Conservation (phyloP, 2,797 vertebrate genomes). For the Syngnathus acus region DNA sequence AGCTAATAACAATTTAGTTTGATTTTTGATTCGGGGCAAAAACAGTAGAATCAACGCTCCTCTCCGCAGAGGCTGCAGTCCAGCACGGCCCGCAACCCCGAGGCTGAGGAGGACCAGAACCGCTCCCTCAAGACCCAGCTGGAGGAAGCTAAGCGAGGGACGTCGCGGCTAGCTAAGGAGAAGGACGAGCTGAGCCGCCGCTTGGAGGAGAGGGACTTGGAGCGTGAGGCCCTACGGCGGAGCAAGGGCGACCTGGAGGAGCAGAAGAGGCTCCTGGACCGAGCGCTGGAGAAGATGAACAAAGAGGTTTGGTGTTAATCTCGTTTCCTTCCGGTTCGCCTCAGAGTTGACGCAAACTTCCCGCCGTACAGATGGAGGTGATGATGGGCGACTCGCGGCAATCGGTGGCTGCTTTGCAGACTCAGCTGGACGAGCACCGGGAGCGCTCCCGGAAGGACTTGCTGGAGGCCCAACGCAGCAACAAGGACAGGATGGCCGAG, state of each 20-base stretch:
- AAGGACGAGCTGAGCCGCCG: constrained; percentile 71
- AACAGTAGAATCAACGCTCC: too few relatives aligned
- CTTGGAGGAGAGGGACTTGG: constrained; percentile 78
- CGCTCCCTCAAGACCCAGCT: constrained; percentile 74
- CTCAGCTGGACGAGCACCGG: constrained; percentile 84
- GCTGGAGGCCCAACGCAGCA: constrained; percentile 78
- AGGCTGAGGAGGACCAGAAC: constrained; percentile 73
- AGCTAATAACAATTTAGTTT: not conserved
- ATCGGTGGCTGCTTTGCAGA: constrained; percentile 70
- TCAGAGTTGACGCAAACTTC: not conserved
- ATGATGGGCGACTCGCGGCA: constrained; percentile 79
- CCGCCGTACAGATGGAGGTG: constrained; percentile 73
- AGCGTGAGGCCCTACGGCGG: constrained; percentile 76
- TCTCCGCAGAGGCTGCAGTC: constrained; percentile 62
- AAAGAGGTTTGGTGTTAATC: constrained; percentile 73
- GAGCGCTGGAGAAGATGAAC: constrained; percentile 81
- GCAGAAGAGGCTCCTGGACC: constrained; percentile 84
- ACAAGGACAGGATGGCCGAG: constrained; percentile 79
- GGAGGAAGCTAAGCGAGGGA: constrained; percentile 76
- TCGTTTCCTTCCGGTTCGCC: not conserved
- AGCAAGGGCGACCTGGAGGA: constrained; percentile 85
- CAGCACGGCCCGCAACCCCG: constrained; percentile 52
- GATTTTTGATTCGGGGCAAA: too few relatives aligned
- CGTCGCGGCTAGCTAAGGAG: constrained; percentile 72
- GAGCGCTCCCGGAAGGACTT: constrained; percentile 85